phyloP scores from a whole-genome alignment of 2,888 invertebrate species.

The Ephialtes manifestator region DNA sequence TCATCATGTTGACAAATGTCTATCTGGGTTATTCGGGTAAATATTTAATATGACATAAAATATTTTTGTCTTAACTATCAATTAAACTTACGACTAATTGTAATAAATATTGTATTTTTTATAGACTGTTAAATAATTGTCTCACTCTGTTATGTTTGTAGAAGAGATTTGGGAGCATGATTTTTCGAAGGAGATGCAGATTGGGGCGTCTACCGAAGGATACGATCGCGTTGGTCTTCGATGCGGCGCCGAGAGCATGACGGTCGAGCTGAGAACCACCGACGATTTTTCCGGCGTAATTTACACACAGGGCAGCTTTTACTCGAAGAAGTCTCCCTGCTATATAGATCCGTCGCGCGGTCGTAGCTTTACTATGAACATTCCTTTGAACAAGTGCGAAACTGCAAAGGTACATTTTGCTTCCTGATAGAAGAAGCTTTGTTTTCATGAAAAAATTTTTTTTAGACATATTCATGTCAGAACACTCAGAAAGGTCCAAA shows the following conservation, averaged over 20 bases:
- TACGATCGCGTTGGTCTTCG: slow-evolving; percentile 88
- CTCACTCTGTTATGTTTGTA: slow-evolving; percentile 35
- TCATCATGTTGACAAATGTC: no score
- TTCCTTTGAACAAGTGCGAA: slow-evolving; percentile 88
- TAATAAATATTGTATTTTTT: not conserved
- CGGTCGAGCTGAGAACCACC: slow-evolving; percentile 86
- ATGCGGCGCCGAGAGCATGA: slow-evolving; percentile 88
- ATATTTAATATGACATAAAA: no score
- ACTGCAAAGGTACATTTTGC: slow-evolving; percentile 86
- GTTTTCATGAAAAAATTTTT: no score
- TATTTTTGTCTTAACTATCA: no score
- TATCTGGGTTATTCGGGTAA: no score
- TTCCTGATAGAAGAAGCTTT: not conserved
- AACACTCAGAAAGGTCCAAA: no score
- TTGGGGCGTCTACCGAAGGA: slow-evolving; percentile 87
- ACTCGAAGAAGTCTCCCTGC: slow-evolving; percentile 88
- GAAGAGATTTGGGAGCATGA: slow-evolving; percentile 87
- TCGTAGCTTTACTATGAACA: slow-evolving; percentile 87
- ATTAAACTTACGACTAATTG: no score
- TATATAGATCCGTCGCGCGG: slow-evolving; percentile 87
- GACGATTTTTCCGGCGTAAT: slow-evolving; percentile 89
- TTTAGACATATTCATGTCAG: no score
- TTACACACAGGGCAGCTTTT: slow-evolving; percentile 89
- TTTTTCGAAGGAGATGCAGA: slow-evolving; percentile 87
- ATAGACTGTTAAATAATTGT: slow-evolving; percentile 8